Conservation (phyloP, 2,113 vertebrate genomes). For the Phycodurus eques region DNA sequence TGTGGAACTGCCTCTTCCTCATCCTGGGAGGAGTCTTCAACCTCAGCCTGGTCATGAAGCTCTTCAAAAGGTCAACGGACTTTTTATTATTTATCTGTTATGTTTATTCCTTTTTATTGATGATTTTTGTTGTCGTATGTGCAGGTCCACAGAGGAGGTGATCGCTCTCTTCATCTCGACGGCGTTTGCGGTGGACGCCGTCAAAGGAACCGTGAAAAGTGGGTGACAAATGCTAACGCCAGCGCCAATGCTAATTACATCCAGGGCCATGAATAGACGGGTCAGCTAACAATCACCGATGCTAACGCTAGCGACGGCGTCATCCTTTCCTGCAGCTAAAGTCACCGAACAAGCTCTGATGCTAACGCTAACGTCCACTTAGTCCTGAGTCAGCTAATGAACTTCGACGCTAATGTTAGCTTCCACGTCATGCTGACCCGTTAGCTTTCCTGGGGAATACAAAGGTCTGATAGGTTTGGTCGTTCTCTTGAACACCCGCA, state of each 20-base stretch:
- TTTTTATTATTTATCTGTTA: background rate
- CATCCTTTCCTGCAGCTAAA: background rate
- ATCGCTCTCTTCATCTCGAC: conserved; percentile 97
- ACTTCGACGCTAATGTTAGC: too few relatives aligned
- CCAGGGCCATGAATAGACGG: too few relatives aligned
- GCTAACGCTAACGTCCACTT: background rate
- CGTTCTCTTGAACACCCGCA: too few relatives aligned
- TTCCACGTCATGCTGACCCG: too few relatives aligned
- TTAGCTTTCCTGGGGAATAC: too few relatives aligned
- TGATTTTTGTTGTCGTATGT: conserved; percentile 10
- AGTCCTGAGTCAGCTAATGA: background rate
- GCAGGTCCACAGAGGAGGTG: conserved; percentile 94
- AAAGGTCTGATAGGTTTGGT: too few relatives aligned
- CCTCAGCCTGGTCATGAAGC: conserved; percentile 91
- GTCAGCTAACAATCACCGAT: too few relatives aligned
- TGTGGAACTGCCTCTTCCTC: conserved; percentile 98
- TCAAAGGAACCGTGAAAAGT: conserved; percentile 96
- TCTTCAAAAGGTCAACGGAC: conserved; percentile 88
- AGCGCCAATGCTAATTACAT: too few relatives aligned
- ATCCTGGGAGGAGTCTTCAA: conserved; percentile 92
- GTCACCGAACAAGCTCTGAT: conserved; percentile 5
- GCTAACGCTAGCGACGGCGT: too few relatives aligned
- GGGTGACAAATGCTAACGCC: conserved; percentile 49
- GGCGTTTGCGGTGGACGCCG: conserved; percentile 90
- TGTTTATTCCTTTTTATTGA: background rate